Evolutionary conservation across 2,888 invertebrate species (phyloP), one percentile per base, ranked within the genome.

Genomic region (Pachliopta kotzebuea): DNA sequence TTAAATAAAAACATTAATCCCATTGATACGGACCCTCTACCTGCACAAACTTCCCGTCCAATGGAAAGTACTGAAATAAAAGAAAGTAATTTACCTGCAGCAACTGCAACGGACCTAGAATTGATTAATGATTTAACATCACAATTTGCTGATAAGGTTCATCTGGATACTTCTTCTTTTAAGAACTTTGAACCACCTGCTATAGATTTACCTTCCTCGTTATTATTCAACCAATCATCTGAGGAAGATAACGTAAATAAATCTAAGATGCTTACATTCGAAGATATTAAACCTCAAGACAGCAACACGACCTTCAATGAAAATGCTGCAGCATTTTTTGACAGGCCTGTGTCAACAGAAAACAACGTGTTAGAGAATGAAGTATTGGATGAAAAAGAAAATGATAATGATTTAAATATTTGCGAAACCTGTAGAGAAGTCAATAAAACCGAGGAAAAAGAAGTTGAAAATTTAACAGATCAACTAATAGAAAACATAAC

Each of bases 401-500:
- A 60, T 45, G 77, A 76, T 45, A 70, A 70, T 58, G 84, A 88
- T 66, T 75, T 88, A n/a, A 84, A 78, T 66, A 87, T 86, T 53
- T 88, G 87, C 67, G 86, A 84, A 73, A 86, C 86, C 2, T 87
- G 86, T 66, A 77, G 85, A 68, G 89, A 88, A 78, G 82, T 88
- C 0, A 80, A 76, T 53, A 78, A 79, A 63, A 76, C 79, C 0
- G 86, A 83, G 31, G 83, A 80, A 0, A 81, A 76, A 64, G 76
- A 73, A 64, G 67, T 69, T 7, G 83, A 86, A 55, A 80, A 88
- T 71, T 74, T 90, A 17, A 91, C 90, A 1, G 71, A 75, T 18
- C 83, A 90, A 57, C 68, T 91, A 17, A 89, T 90, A 60, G 87
- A 90, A 70, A 90, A 91, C 67, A 84, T 91, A 49, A 89, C 81